Base-by-base conservation (phyloP, 1,140 invertebrate genomes). In the Brachionus rubens region DNA sequence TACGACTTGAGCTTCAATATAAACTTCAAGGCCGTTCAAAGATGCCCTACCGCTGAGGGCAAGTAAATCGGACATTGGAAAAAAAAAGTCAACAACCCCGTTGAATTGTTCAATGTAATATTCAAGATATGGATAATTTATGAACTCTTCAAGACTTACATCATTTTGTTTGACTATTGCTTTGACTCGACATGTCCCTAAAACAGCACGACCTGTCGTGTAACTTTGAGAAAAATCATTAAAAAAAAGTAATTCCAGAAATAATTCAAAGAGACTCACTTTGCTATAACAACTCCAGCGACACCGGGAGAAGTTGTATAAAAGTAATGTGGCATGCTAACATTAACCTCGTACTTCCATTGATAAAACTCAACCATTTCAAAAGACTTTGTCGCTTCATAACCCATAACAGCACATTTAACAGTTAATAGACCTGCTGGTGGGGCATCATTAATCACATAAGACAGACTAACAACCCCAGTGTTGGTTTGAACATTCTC, bases 341-440 rank as follows among this genome's bases (percentile, higher is more conserved):
- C n/a, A n/a, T n/a, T n/a, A n/a, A n/a, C n/a, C n/a, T n/a, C n/a
- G n/a, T n/a, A n/a, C n/a, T n/a, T n/a, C n/a, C n/a, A n/a, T n/a
- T 91, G 90, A 82, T 95, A 90, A 1, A 80, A 79, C 54, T 43
- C 78, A 77, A 76, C 65, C 52, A 77, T 56, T 50, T 40, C 33
- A 77, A 77, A 62, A 21, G 16, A 12, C 4, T 40, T 77, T 16
- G 47, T 46, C 10, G 62, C 40, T 43, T 72, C 46, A 50, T 77
- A 30, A 81, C 83, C 82, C 79, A 84, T 82, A 80, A 81, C 94
- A 77, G 91, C 89, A 0, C 96, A 91, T 77, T 90, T 88, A 76
- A 98, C 92, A 12, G 88, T 90, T 94, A 94, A 97, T 80, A 92
- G 90, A 6, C 94, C 94, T 82, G 91, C 95, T 33, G 91, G 88